Conservation (phyloP, 1,140 invertebrate species). For the Bombus vancouverensis region DNA sequence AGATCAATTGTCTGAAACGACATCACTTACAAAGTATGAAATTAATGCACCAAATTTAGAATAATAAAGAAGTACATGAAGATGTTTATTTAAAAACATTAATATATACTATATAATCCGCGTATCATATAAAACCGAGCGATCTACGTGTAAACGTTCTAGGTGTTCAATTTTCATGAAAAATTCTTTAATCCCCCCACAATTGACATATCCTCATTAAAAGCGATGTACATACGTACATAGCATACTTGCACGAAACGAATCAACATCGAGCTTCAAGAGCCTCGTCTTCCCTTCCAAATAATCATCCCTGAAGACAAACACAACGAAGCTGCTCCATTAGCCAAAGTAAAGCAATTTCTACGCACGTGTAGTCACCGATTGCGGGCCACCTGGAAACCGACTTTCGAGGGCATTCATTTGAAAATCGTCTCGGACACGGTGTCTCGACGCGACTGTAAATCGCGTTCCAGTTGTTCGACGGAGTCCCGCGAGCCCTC, state of each 20-base stretch:
- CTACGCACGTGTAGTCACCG: neutral
- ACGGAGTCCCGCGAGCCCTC: neutral
- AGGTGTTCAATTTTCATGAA: too few relatives aligned
- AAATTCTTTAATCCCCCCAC: too few relatives aligned
- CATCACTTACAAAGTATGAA: too few relatives aligned
- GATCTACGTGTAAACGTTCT: too few relatives aligned
- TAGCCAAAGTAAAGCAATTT: neutral
- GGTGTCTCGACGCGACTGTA: constrained; percentile 14
- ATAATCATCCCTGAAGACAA: neutral
- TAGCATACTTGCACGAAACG: neutral
- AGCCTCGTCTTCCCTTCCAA: neutral
- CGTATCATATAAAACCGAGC: too few relatives aligned
- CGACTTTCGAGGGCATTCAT: neutral
- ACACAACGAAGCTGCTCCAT: neutral
- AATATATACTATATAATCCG: too few relatives aligned
- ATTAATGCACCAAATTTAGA: too few relatives aligned
- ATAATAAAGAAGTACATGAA: too few relatives aligned
- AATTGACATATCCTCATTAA: neutral
- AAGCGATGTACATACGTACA: neutral
- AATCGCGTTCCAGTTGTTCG: constrained; percentile 20
- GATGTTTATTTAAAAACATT: too few relatives aligned
- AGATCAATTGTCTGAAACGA: too few relatives aligned
- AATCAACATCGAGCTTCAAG: neutral
- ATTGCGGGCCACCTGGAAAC: neutral
- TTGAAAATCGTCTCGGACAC: constrained; percentile 8